Conservation (phyloP, 2,113 vertebrate species). For the Plestiodon gilberti region DNA sequence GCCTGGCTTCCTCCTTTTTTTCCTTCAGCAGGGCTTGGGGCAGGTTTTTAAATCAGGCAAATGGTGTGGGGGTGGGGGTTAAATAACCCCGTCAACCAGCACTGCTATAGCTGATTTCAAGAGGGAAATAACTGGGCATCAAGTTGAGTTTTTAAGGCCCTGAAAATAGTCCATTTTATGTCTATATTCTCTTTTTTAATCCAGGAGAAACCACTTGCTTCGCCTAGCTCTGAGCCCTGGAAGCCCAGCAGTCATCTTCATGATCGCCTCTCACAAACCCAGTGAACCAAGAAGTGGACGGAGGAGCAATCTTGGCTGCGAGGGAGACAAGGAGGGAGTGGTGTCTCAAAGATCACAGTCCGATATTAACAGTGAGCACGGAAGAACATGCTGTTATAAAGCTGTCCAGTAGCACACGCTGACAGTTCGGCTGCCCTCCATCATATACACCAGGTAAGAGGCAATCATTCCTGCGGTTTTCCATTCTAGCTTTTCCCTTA, state of each 20-base stretch:
- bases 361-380: conserved; percentile 40
- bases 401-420: background rate
- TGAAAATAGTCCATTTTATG: background rate
- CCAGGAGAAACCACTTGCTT: background rate
- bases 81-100: too few species aligned
- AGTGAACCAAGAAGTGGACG: background rate
- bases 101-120: too few species aligned
- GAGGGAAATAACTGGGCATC: background rate
- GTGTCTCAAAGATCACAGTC: conserved; percentile 55
- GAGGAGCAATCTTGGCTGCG: background rate
- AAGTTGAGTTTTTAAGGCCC: background rate
- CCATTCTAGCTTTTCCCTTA: background rate
- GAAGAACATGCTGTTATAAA: accelerated
- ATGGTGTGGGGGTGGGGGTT: too few species aligned
- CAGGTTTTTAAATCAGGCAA: too few species aligned
- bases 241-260: background rate
- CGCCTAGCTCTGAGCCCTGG: background rate
- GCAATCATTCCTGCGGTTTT: background rate
- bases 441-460: background rate
- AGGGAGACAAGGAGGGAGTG: conserved; percentile 31
- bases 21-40: too few species aligned
- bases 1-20: too few species aligned
- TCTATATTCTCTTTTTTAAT: background rate
- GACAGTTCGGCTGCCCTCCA: background rate
- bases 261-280: background rate